Evolutionary conservation across 1,140 invertebrate species (phyloP).

Genomic region (Helicoverpa zea): DNA sequence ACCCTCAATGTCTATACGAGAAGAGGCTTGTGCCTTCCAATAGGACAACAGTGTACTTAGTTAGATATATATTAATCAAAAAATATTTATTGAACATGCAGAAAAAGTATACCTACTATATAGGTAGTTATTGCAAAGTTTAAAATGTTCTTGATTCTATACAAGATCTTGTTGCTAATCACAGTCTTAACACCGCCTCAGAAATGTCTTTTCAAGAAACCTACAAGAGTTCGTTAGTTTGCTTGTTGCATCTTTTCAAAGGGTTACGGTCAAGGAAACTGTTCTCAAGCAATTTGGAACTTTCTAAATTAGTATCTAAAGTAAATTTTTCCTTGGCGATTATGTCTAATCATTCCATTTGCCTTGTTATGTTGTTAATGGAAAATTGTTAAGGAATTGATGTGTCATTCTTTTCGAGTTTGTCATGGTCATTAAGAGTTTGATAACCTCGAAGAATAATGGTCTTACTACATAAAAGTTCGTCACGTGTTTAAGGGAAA

Average conservation of each 20-base stretch:
- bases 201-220: not conserved
- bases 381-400: slow-evolving; percentile 17
- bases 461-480: too few species aligned
- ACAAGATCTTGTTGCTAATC: slow-evolving; percentile 1
- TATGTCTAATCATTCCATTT: slow-evolving; percentile 12
- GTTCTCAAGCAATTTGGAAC: not conserved
- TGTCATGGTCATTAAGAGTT: not conserved
- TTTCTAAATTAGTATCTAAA: slow-evolving; percentile 18
- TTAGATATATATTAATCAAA: too few species aligned
- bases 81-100: too few species aligned
- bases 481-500: too few species aligned
- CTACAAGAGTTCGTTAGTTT: slow-evolving; percentile 3
- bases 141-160: not conserved
- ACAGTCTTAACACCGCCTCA: not conserved
- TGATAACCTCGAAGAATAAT: too few species aligned
- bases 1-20: too few species aligned
- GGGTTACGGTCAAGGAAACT: not conserved
- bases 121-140: too few species aligned
- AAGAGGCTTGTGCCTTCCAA: too few species aligned
- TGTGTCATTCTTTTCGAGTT: not conserved
- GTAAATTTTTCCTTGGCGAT: too few species aligned
- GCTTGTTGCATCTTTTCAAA: slow-evolving; percentile 2
- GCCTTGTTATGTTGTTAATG: not conserved
- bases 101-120: too few species aligned
- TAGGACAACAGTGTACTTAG: too few species aligned